Evolutionary conservation across 2,797 vertebrate species (phyloP).

Genomic region (Arrhamphus sclerolepis): DNA sequence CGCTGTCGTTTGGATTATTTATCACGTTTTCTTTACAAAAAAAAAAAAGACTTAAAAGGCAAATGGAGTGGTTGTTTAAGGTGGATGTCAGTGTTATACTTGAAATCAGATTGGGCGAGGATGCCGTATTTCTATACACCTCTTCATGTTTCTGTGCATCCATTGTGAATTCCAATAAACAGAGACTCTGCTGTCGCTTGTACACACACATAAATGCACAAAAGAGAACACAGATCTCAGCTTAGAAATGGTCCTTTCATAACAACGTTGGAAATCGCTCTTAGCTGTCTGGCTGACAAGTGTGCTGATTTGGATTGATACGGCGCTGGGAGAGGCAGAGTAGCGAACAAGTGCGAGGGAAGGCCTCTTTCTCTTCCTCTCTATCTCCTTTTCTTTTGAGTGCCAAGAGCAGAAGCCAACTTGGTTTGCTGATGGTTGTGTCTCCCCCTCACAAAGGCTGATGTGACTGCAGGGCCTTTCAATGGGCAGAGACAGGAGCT

Average conservation of each 20-base stretch:
- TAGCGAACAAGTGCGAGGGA: constrained; percentile 71
- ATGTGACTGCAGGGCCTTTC: constrained; percentile 75
- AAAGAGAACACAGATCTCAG: constrained; percentile 66
- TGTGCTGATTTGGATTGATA: constrained; percentile 78
- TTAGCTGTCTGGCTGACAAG: constrained; percentile 76
- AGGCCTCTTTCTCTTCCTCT: constrained; percentile 66
- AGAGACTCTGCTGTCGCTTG: constrained; percentile 38
- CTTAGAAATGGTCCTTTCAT: constrained; percentile 67
- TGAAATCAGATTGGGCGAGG: constrained; percentile 30
- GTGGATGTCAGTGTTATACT: constrained; percentile 35
- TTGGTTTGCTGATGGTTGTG: constrained; percentile 58
- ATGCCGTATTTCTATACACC: constrained; percentile 35
- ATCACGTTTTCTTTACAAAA: constrained; percentile 19
- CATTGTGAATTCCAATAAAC: constrained; percentile 54
- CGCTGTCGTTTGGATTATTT: constrained; percentile 19
- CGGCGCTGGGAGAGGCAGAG: constrained; percentile 69
- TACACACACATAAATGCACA: constrained; percentile 45
- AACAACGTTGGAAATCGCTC: constrained; percentile 68
- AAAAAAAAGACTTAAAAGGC: constrained; percentile 29
- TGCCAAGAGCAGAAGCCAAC: constrained; percentile 74
- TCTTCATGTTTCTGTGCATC: constrained; percentile 46
- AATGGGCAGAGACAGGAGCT: constrained; percentile 73
- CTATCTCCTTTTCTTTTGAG: constrained; percentile 50
- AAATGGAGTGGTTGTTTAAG: constrained; percentile 27
- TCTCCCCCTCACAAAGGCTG: constrained; percentile 72